Evolutionary conservation across 2,797 vertebrate species (phyloP).

Genomic region (Carapus acus): DNA sequence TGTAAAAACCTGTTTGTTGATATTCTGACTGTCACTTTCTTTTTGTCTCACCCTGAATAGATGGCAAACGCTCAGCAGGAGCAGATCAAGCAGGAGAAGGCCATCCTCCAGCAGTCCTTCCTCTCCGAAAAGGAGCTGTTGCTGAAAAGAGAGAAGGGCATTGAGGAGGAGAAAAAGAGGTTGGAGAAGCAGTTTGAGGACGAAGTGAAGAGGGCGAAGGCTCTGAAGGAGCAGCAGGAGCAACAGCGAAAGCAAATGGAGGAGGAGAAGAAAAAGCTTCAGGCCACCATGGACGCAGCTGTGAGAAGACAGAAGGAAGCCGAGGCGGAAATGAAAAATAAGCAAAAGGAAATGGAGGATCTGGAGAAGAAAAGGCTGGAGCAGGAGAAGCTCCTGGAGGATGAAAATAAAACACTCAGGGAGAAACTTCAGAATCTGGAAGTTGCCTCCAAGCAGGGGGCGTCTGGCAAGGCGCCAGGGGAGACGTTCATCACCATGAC

Average conservation of each 20-base stretch:
- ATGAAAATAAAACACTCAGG: constrained; percentile 89
- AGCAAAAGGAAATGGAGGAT: constrained; percentile 85
- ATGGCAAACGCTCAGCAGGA: constrained; percentile 83
- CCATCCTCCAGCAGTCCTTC: constrained; percentile 82
- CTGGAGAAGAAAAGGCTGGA: constrained; percentile 80
- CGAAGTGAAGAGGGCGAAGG: constrained; percentile 83
- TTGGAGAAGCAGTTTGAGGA: constrained; percentile 86
- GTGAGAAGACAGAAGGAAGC: constrained; percentile 81
- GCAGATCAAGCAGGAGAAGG: constrained; percentile 86
- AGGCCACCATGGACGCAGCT: constrained; percentile 81
- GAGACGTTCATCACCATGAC: constrained; percentile 60
- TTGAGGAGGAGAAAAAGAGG: constrained; percentile 88
- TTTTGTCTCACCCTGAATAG: constrained; percentile 67
- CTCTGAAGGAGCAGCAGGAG: constrained; percentile 82
- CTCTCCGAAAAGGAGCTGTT: constrained; percentile 83
- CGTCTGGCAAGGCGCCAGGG: constrained; percentile 57
- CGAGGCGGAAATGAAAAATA: constrained; percentile 79
- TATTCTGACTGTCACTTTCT: no score
- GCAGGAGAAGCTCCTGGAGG: constrained; percentile 83
- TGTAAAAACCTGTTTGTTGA: no score
- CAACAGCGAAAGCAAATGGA: constrained; percentile 80
- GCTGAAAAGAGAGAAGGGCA: constrained; percentile 82
- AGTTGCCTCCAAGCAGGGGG: constrained; percentile 72
- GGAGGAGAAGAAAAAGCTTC: constrained; percentile 82
- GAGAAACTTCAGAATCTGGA: constrained; percentile 81